Conservation (phyloP, 2,888 invertebrate species). For the Epinotia demarniana region DNA sequence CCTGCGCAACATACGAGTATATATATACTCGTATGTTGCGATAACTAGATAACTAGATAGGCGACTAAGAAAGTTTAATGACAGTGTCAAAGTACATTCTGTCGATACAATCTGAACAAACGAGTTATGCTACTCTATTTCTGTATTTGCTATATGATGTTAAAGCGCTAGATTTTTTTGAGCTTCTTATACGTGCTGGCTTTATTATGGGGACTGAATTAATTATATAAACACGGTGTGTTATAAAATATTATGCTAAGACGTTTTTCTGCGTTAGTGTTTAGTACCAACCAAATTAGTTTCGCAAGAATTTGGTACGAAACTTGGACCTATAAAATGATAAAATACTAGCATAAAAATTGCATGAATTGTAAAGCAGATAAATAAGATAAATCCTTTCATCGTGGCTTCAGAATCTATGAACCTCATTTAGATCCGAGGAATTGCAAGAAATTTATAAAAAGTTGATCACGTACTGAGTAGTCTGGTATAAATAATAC, state of each 20-base stretch:
- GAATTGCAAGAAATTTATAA: not conserved
- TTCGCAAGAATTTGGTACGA: not conserved
- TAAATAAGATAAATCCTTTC: no score
- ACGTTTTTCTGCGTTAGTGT: not conserved
- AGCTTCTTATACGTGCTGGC: constrained; percentile 9
- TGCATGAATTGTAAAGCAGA: no score
- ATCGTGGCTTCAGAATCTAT: not conserved
- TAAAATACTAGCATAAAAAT: no score
- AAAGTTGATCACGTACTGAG: not conserved
- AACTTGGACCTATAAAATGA: not conserved
- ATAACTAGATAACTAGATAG: constrained; percentile 15
- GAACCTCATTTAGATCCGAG: not conserved
- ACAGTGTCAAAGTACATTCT: constrained; percentile 7
- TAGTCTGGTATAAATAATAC: not conserved
- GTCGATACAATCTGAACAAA: constrained; percentile 10
- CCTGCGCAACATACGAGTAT: not conserved
- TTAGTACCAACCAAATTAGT: not conserved
- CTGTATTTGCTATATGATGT: not conserved
- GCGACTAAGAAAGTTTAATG: constrained; percentile 19
- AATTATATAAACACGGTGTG: not conserved
- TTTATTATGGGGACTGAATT: constrained; percentile 1
- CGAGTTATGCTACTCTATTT: not conserved
- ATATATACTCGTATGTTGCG: not conserved
- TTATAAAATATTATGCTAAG: not conserved
- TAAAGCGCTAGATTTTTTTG: not conserved